These are phyloP conservation scores for Chrosomus eos DNA, from an alignment of 2,797 vertebrate species.

Conservation along the genomic window DNA sequence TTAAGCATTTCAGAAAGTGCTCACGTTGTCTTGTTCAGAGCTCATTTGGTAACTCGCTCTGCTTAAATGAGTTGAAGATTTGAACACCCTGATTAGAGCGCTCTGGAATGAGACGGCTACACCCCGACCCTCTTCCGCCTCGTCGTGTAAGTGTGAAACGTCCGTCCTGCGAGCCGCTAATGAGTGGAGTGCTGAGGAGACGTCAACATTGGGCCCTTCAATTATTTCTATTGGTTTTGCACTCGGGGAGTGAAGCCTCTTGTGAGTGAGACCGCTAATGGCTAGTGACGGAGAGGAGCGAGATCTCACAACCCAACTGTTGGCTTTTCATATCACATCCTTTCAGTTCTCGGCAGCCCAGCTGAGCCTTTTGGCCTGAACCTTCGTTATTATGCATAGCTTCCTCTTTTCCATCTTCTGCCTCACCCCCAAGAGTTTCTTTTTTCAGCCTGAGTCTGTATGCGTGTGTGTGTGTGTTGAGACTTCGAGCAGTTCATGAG, in stretches of 20 bases:
- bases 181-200: conserved; percentile 37
- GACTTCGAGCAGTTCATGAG: neutral
- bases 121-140: conserved; percentile 5
- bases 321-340: conserved; percentile 49
- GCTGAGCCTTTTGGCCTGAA: conserved; percentile 72
- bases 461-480: conserved; percentile 56
- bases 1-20: neutral
- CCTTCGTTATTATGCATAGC: conserved; percentile 78
- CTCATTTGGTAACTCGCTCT: neutral
- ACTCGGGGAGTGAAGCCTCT: conserved; percentile 41
- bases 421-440: conserved; percentile 44
- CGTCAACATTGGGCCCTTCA: conserved; percentile 47
- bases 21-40: neutral
- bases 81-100: neutral
- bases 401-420: conserved; percentile 63
- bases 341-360: conserved; percentile 60
- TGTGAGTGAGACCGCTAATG: conserved; percentile 64
- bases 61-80: neutral
- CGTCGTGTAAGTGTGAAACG: conserved; percentile 4
- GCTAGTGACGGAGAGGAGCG: conserved; percentile 71
- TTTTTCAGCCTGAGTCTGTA: conserved; percentile 36
- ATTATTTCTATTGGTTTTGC: conserved; percentile 58
- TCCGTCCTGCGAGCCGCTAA: conserved; percentile 43
- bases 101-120: conserved; percentile 9
- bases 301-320: conserved; percentile 63